Percentiles rank a stretch among this genome's conserved stretches.
Evolutionary conservation across 2,797 vertebrate species (phyloP).

Genomic region (Oreochromis mossambicus): DNA sequence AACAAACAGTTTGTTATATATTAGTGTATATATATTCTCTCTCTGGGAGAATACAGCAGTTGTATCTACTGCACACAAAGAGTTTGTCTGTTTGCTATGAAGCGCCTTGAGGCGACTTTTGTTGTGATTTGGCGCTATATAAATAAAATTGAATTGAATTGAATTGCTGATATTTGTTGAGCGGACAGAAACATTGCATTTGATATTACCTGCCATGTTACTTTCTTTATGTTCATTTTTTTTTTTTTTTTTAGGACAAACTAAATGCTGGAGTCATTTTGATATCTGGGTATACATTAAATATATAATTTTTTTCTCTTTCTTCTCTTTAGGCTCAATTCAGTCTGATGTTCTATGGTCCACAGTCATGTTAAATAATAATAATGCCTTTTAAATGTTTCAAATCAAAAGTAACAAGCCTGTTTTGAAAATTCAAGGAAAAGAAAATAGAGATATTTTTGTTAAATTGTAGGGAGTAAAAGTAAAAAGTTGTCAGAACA

Average conservation of each 20-base stretch:
- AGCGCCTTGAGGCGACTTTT: too few relatives aligned
- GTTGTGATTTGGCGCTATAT: too few relatives aligned
- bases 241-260: neutral
- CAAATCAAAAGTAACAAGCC: neutral
- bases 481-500: neutral
- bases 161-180: neutral
- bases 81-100: neutral
- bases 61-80: neutral
- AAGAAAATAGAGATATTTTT: neutral
- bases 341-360: neutral
- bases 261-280: neutral
- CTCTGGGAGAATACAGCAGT: neutral
- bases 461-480: neutral
- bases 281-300: neutral
- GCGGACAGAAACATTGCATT: neutral
- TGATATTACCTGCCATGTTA: neutral
- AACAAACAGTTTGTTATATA: neutral
- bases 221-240: neutral
- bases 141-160: too few relatives aligned
- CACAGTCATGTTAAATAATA: rapidly evolving
- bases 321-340: neutral
- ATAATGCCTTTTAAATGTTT: neutral
- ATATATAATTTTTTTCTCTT: neutral
- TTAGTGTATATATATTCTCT: neutral
- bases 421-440: neutral